Evolutionary conservation across 2,797 vertebrate genomes (phyloP), one percentile per base, ranked within the genome.

Genomic region (Lepus oiostolus): DNA sequence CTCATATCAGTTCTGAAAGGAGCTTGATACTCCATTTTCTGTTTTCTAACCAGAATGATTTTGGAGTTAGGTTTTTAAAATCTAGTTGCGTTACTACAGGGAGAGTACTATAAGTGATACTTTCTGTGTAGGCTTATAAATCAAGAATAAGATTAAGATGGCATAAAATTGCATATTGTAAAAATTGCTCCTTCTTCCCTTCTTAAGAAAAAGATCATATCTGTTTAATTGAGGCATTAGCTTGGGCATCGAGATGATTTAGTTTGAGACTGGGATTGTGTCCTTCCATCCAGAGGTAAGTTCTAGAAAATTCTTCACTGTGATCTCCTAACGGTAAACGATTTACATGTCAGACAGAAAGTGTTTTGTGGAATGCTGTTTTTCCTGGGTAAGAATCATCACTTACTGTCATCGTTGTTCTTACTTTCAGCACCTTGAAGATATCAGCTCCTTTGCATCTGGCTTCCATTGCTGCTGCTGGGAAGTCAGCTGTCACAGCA

Each of bases 181-280:
- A 90, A 93, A 93, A 91, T 71, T 58, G 7, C 52, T 14, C 38
- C 24, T 60, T 72, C 30, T 26, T 65, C 10, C 26, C 7, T 75
- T 54, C 26, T 26, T 42, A 81, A 72, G 60, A 32, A 28, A 81
- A 63, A 88, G 30, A 17, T 60, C 71, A 71, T 4, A 47, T 85
- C 79, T 26, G 6, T 52, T 30, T 1, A 65, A 84, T 65, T 47
- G 72, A 38, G 17, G 76, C 19, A 88, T 85, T 19, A 86, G 19
- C n/a, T 86, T 87, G 58, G 86, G 9, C 22, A 74, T 77, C 8
- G 14, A 86, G 11, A 74, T 75, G 17, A 24, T 74, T 85, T 88
- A 62, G 32, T 88, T 83, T 95, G 70, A 90, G 38, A 88, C 77
- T 93, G 50, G 22, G 24, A 28, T 82, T 76, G 52, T 72, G 93